A percentile compares a stretch with the other conserved stretches of the same genome.
These are phyloP conservation scores for Chloroclysta siterata DNA, from an alignment of 2,888 invertebrate species.

Conservation along the genomic window DNA sequence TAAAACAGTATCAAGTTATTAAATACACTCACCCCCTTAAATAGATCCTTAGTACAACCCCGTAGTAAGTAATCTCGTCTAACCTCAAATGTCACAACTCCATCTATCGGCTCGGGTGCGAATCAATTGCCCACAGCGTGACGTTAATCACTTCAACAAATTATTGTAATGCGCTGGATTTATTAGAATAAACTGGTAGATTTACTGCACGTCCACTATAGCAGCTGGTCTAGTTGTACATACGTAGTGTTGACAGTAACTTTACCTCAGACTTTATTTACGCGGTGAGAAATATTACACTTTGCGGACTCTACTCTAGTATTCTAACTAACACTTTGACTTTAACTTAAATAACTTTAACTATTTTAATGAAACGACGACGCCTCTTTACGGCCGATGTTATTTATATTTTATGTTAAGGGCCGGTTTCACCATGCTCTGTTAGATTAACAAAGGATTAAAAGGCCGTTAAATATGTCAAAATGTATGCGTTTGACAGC, in stretches of 20 bases:
- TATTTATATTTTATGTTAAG: too few relatives aligned
- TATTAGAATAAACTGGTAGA: slow-evolving; percentile 19
- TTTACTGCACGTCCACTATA: slow-evolving; percentile 6
- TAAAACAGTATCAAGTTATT: too few relatives aligned
- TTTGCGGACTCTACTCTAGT: too few relatives aligned
- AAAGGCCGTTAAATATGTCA: too few relatives aligned
- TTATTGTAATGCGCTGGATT: slow-evolving; percentile 24
- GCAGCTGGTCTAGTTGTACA: not conserved
- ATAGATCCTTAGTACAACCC: slow-evolving; percentile 3
- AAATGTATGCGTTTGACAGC: too few relatives aligned
- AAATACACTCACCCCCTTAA: not conserved
- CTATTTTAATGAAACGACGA: too few relatives aligned
- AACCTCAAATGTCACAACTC: slow-evolving; percentile 21
- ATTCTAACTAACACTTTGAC: too few relatives aligned
- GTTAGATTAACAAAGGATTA: too few relatives aligned
- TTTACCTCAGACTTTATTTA: slow-evolving; percentile 1
- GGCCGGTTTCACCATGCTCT: too few relatives aligned
- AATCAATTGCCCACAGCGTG: slow-evolving; percentile 14
- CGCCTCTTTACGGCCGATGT: too few relatives aligned
- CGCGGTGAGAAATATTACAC: not conserved
- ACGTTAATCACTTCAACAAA: slow-evolving; percentile 15
- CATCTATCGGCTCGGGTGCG: slow-evolving; percentile 19
- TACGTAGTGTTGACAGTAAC: not conserved
- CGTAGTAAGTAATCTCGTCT: slow-evolving; percentile 2
- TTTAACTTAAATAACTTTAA: too few relatives aligned